phyloP scores from a whole-genome alignment of 35 echinoderm and acorn worm genomes.

The Apostichopus japonicus region DNA sequence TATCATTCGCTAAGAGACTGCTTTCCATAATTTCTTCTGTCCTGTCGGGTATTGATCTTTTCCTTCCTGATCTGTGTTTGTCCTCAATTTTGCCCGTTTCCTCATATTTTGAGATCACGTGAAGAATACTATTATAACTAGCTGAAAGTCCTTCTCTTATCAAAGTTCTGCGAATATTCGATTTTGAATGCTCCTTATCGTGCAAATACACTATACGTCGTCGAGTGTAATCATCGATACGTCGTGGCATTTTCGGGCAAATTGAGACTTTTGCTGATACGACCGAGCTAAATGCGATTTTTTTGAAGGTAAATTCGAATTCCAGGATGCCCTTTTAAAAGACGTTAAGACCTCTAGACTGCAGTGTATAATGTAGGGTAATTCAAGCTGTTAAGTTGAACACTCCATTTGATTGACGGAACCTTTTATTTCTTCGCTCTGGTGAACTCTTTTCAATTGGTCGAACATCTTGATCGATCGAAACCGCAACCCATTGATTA shows the following conservation, averaged over 20 bases:
- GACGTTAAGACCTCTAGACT: too few species aligned
- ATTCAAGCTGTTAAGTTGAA: too few species aligned
- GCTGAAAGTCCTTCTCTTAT: not conserved
- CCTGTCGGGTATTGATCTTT: not conserved
- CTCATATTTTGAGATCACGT: not conserved
- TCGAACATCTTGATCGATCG: too few species aligned
- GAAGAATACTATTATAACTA: not conserved
- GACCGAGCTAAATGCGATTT: too few species aligned
- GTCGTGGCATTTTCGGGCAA: not conserved
- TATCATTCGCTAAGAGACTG: not conserved
- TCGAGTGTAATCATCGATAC: not conserved
- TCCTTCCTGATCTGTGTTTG: not conserved
- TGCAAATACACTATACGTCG: not conserved
- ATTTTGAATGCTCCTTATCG: not conserved
- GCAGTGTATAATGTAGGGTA: too few species aligned
- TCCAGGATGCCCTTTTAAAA: too few species aligned
- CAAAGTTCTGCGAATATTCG: not conserved
- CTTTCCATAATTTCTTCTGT: not conserved
- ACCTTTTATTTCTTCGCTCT: too few species aligned
- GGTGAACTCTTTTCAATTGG: too few species aligned
- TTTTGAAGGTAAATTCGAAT: too few species aligned
- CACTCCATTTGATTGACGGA: too few species aligned
- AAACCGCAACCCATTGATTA: too few species aligned
- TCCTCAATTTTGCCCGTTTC: not conserved
- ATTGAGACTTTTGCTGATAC: too few species aligned